phyloP scores from a whole-genome alignment of 2,113 vertebrate species.

The Engraulis encrasicolus region DNA sequence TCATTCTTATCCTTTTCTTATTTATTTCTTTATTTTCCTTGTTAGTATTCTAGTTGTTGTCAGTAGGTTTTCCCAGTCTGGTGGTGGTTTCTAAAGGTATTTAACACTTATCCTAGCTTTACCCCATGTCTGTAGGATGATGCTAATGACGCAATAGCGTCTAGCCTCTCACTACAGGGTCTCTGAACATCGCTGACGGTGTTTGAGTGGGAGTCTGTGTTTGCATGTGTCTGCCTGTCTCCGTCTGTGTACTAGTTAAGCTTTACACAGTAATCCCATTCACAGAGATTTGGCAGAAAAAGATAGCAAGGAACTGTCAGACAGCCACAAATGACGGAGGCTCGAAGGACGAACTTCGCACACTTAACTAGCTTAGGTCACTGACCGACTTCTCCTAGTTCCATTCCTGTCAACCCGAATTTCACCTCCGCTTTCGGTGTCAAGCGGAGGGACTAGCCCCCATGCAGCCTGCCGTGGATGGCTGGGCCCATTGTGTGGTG shows the following conservation, averaged over 20 bases:
- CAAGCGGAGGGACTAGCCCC: neutral
- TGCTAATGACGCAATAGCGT: neutral
- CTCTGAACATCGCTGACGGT: neutral
- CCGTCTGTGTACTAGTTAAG: neutral
- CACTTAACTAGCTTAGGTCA: neutral
- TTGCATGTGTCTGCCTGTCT: neutral
- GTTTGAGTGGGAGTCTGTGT: neutral
- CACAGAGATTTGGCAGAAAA: conserved; percentile 1
- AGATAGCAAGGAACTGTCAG: conserved; percentile 6
- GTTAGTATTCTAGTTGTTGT: too few relatives aligned
- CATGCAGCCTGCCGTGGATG: neutral
- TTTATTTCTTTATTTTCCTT: too few relatives aligned
- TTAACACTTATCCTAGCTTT: neutral
- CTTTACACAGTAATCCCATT: conserved; percentile 5
- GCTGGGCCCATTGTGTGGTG: neutral
- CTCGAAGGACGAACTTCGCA: too few relatives aligned
- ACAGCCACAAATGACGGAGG: neutral
- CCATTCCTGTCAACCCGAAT: neutral
- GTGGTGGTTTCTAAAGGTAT: neutral
- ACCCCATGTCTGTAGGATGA: too few relatives aligned
- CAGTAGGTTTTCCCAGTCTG: neutral
- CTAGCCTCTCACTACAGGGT: neutral
- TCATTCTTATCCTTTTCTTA: too few relatives aligned
- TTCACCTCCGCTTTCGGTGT: neutral
- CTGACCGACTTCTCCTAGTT: neutral